These are phyloP conservation scores for Nomada fabriciana DNA, from an alignment of 2,888 invertebrate species.

Conservation along the genomic window DNA sequence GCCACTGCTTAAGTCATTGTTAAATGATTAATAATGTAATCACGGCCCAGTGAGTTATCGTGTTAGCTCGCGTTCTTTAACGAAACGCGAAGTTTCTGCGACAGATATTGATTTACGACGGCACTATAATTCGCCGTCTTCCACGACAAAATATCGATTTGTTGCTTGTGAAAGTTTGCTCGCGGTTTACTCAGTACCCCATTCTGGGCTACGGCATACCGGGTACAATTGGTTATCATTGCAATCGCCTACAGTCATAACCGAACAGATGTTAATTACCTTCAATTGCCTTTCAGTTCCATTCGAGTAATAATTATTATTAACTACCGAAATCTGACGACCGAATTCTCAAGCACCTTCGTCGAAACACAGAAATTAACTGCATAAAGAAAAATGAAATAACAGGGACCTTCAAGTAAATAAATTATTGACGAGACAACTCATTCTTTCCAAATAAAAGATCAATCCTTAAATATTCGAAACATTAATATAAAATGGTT, in stretches of 20 bases:
- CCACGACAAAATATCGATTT: constrained; percentile 41
- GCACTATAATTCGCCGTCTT: constrained; percentile 37
- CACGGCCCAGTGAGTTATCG: constrained; percentile 6
- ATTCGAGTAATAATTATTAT: background rate
- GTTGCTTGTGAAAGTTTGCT: constrained; percentile 24
- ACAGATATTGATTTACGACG: constrained; percentile 56
- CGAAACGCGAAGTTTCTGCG: constrained; percentile 35
- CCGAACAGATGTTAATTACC: background rate
- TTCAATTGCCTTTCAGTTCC: background rate
- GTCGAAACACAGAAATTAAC: too few species aligned
- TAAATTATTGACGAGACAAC: too few species aligned
- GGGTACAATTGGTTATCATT: constrained; percentile 17
- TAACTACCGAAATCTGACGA: background rate
- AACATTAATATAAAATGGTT: too few species aligned
- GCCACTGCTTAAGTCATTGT: background rate
- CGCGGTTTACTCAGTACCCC: constrained; percentile 15
- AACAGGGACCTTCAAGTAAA: too few species aligned
- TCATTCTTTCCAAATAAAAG: too few species aligned
- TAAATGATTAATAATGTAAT: constrained; percentile 40
- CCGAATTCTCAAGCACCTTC: too few species aligned
- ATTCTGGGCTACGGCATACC: constrained; percentile 14
- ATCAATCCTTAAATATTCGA: too few species aligned
- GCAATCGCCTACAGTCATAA: constrained; percentile 24
- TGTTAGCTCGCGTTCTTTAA: constrained; percentile 41
- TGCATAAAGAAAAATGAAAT: too few species aligned